Evolutionary conservation across 2,113 vertebrate genomes (phyloP), one percentile per base, ranked within the genome.

Genomic region (Nicator chloris): DNA sequence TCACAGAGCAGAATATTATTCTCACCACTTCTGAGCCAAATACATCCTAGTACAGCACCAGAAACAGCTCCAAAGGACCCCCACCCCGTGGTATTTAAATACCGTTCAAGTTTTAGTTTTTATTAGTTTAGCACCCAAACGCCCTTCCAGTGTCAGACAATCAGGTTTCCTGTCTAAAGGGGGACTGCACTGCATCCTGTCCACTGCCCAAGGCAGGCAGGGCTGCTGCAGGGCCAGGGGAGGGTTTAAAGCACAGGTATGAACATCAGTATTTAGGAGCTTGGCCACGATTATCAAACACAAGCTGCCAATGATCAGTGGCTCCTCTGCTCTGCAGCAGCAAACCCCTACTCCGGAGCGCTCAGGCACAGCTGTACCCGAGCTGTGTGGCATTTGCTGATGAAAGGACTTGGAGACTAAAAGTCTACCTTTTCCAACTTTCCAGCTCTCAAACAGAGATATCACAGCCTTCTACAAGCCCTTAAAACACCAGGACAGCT

Each of bases 91-190:
- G 31, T 30, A 35, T 61, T 90, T 86, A 49, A 69, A 45, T 4
- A 31, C 11, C 0, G 3, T 22, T 68, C 7, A 31, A 49, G 15
- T 13, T 69, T 39, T 51, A 47, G 13, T 28, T 77, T 54, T 85
- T 20, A n/a, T 2, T 6, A 4, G 5, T 47, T 49, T n/a, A 51
- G 39, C 1, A 0, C 24, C 47, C 45, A 47, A 66, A 15, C 11
- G 7, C 13, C 49, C 33, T 71, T 54, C 47, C 39, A 50, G 30
- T 3, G 21, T 15, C 70, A 81, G n/a, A 26, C 37, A 57, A n/a
- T 22, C 20, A 9, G 0, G 1, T 39, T 54, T 53, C 50, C 30
- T 53, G 8, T 7, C 33, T 47, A 3, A 59, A 77, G 30, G 7
- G 18, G 15, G 10, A 28, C 4, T 19, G 39, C 39, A 6, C 10